A percentile compares a stretch with the other conserved stretches of the same genome.
Conservation (phyloP, 2,797 vertebrate species). For the Galagoides demidoff region DNA sequence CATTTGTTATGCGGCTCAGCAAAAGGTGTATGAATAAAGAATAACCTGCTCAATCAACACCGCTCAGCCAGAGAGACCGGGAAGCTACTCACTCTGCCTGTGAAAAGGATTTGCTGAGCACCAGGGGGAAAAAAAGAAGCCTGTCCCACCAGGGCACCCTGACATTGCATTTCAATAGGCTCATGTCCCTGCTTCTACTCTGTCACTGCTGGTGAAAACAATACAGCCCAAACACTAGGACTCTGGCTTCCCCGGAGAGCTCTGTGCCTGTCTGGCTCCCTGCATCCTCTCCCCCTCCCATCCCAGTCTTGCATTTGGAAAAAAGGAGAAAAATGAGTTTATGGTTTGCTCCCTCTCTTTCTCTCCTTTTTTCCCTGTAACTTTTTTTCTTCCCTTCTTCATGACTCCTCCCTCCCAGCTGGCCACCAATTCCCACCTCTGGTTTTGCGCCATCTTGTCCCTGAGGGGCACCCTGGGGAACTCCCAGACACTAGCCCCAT, state of each 20-base stretch:
- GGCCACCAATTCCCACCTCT: not conserved
- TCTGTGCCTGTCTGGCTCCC: not conserved
- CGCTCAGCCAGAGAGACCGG: not conserved
- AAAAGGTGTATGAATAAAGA: slow-evolving; percentile 76
- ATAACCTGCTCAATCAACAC: slow-evolving; percentile 40
- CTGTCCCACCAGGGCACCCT: slow-evolving; percentile 45
- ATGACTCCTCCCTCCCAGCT: not conserved
- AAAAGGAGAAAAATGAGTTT: not conserved
- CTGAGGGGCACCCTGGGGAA: not conserved
- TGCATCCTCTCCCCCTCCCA: not conserved
- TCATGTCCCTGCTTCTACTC: not conserved
- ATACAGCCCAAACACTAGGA: not conserved
- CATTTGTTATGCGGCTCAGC: slow-evolving; percentile 55
- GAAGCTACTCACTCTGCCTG: not conserved
- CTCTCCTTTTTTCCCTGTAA: not conserved
- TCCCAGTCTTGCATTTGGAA: not conserved
- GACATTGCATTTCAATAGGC: slow-evolving; percentile 52
- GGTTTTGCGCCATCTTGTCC: not conserved
- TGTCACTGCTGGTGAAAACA: slow-evolving; percentile 23
- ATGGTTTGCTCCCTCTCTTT: not conserved
- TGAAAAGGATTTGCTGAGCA: slow-evolving; percentile 16
- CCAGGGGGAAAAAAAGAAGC: not conserved
- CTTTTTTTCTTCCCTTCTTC: not conserved
- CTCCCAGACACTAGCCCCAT: not conserved
- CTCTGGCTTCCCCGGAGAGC: not conserved